Conservation (phyloP, 1,140 invertebrate genomes). For the Popillia japonica region DNA sequence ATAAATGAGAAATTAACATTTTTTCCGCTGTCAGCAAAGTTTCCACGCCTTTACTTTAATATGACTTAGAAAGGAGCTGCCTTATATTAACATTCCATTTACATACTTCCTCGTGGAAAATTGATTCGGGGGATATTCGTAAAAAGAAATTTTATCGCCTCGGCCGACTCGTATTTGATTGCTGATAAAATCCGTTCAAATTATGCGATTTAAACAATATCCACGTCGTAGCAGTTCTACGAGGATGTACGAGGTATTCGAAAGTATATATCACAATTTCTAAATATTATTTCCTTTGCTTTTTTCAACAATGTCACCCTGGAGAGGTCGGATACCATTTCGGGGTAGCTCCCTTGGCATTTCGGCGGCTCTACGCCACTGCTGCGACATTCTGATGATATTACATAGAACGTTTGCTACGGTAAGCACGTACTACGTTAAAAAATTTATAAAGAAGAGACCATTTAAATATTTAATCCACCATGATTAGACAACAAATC, state of each 20-base stretch:
- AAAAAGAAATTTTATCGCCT: no score
- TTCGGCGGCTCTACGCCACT: not conserved
- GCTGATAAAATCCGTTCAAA: no score
- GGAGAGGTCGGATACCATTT: not conserved
- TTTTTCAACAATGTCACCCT: conserved; percentile 6
- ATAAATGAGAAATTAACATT: conserved; percentile 31
- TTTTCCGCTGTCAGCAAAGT: not conserved
- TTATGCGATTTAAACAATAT: no score
- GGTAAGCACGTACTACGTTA: not conserved
- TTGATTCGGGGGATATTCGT: no score
- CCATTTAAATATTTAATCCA: conserved; percentile 2
- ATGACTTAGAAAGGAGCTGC: not conserved
- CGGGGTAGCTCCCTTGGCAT: not conserved
- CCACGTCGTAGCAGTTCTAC: no score
- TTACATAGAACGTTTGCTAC: not conserved
- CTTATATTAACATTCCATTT: no score
- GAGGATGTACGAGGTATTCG: no score
- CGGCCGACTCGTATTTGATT: no score
- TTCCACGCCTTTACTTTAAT: not conserved
- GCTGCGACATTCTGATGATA: not conserved
- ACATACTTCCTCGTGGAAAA: no score
- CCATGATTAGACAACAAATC: not conserved
- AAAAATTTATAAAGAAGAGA: not conserved
- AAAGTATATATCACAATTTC: not conserved
- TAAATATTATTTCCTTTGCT: not conserved